Evolutionary conservation across 2,888 invertebrate genomes (phyloP).

Genomic region (Pseudococcus longispinus): DNA sequence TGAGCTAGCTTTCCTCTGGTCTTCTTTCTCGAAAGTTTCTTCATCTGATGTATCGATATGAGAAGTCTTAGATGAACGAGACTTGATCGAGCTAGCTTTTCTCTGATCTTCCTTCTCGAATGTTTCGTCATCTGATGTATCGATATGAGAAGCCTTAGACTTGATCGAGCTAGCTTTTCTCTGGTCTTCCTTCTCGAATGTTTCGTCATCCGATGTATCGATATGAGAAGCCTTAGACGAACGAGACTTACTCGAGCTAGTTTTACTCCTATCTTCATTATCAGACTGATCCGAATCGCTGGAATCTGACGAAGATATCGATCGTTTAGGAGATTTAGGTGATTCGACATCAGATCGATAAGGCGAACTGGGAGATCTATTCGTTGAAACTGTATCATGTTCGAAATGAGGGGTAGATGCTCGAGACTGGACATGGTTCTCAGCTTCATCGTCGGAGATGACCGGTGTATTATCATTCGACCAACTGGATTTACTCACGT

Average conservation of each 20-base stretch:
- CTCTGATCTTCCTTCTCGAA: too few species aligned
- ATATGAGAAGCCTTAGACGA: too few species aligned
- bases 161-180: not conserved
- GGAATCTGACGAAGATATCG: not conserved
- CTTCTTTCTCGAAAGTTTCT: too few species aligned
- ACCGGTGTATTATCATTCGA: not conserved
- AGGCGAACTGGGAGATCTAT: not conserved
- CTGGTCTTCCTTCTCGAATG: not conserved
- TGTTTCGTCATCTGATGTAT: too few species aligned
- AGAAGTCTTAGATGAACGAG: too few species aligned
- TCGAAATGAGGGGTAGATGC: not conserved
- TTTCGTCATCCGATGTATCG: too few species aligned
- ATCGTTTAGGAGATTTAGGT: not conserved
- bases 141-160: too few species aligned
- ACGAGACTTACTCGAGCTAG: too few species aligned
- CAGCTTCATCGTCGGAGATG: not conserved
- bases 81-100: too few species aligned
- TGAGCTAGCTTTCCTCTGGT: not conserved
- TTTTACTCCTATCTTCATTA: not conserved
- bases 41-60: too few species aligned
- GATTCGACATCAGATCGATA: not conserved
- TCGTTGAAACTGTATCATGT: not conserved
- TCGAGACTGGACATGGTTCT: not conserved
- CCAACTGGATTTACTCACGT: not conserved
- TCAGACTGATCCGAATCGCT: not conserved